Base-by-base conservation (phyloP, 2,797 vertebrate species). In the Pempheris klunzingeri region DNA sequence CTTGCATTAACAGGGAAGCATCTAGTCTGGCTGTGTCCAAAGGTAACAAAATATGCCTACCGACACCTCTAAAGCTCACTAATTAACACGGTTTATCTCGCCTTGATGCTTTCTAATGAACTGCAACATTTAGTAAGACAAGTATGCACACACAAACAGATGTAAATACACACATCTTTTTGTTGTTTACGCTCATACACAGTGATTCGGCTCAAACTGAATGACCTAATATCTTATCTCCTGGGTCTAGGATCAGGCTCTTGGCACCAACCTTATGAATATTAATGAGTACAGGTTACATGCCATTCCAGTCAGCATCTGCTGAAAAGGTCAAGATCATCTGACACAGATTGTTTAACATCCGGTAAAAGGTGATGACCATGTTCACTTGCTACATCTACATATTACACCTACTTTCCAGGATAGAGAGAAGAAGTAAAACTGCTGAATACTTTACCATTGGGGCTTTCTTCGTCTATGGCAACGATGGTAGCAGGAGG, bases 401-500 rank as follows among this genome's bases (percentile, higher is more conserved):
- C 5, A 24, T 47, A 32, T 32, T 24, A 22, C 73, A 73, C 26
- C 14, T 17, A 46, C 28, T 70, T 53, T 44, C 0, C 12, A 38
- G 20, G 26, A 47, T 3, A 20, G 17, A 61, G n/a, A 18, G 5
- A 69, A 58, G 18, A 78, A 84, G 18, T 18, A 66, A 70, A 59
- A 39, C 10, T 30, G 15, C 7, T 30, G 11, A 55, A 67, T 52
- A 86, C 79, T 71, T 96, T 95, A 99, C 98, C 98, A 32, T 99
- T 99, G 41, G 95, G 96, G 83, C 98, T 99, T 86, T 98, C 97
- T 92, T 99, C 98, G 38, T 99, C 98, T 32, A 99, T 99, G 88
- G 98, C 96, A 78, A 99, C 96, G 68, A 99, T 99, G 84, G 98
- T 99, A 71, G 98, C 98, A 85, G 98, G 98, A 70, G 98, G 97